Percentiles rank a stretch among this genome's conserved stretches.
phyloP scores from a whole-genome alignment of 2,113 vertebrate species.

The Melanerpes formicivorus region DNA sequence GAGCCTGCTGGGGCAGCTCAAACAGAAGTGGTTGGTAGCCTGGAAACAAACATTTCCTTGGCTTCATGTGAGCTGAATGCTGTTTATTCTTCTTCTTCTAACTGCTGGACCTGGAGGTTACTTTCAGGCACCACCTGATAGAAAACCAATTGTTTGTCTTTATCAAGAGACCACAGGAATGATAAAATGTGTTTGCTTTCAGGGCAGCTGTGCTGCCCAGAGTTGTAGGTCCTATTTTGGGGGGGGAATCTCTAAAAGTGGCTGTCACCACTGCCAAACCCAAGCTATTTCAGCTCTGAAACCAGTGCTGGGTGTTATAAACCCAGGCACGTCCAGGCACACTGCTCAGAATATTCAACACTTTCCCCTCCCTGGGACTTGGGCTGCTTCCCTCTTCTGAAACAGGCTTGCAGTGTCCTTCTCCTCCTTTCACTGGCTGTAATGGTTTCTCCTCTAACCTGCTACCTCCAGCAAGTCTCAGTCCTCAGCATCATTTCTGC shows the following conservation, averaged over 20 bases:
- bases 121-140: neutral
- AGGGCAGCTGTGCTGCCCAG: neutral
- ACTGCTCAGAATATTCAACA: neutral
- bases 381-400: neutral
- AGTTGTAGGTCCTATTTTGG: neutral
- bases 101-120: neutral
- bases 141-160: neutral
- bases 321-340: neutral
- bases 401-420: neutral
- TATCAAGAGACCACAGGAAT: too few species aligned
- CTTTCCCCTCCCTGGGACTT: neutral
- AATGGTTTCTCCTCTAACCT: neutral
- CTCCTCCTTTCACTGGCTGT: neutral
- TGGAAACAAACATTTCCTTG: neutral
- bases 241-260: neutral
- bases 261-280: neutral
- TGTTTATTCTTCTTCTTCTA: neutral
- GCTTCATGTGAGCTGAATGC: neutral
- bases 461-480: neutral
- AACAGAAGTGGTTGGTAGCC: neutral
- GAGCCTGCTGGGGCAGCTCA: neutral
- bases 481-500: neutral
- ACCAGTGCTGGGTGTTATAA: neutral
- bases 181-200: neutral
- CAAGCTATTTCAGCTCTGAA: neutral